Base-by-base conservation (phyloP, 1,140 invertebrate genomes). In the Hyphantria cunea region DNA sequence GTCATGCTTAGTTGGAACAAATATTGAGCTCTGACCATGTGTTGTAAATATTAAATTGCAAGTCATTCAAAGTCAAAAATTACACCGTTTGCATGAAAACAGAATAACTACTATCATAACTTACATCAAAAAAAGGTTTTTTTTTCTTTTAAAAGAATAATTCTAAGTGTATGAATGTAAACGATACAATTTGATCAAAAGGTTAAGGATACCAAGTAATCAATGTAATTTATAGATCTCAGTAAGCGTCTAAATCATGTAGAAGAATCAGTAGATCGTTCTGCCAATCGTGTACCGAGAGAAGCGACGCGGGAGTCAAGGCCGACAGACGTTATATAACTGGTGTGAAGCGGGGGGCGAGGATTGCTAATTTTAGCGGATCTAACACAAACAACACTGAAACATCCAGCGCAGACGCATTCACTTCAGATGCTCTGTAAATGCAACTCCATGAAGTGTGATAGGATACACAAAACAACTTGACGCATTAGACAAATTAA, bases 221-320 rank as follows among this genome's bases (percentile, higher is more conserved):
- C 48, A 60, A 60, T 44, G 25, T 58, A 49, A 58, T 58, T 48
- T 44, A 49, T 49, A 49, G 55, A 49, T 49, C 55, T 60, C 15
- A 45, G 34, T 12, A 8, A 31, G 45, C 47, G 37, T 41, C 51
- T 41, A 41, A 60, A 60, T 50, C 51, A 59, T 58, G 63, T 70
- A 64, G 53, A 62, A 55, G 59, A 63, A 66, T 68, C 47, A 70
- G 71, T 65, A 74, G 64, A 76, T 79, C 70, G 55, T 66, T 72
- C 64, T 74, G 75, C 74, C 72, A 82, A 76, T 81, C 74, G 76
- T 70, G 70, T 68, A 61, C 51, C 68, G 65, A 68, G 68, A 67
- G 66, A 67, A 73, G 67, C 80, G 77, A 86, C 87, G 87, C 87
- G 82, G 87, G 87, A 90, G 86, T 90, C 87, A 90, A 90, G 87